A percentile compares a stretch with the other conserved stretches of the same genome.
phyloP scores from a whole-genome alignment of 2,113 vertebrate genomes.

The cat (Felis catus) region F.catus_Fca126_mat1.0 CM031411.1:6062501-6063000 shows the following conservation, averaged over 20 bases:
- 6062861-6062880: background rate
- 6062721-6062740: background rate
- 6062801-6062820: background rate
- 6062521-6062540: background rate
- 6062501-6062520: background rate
- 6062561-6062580: rapidly evolving
- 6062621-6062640: background rate
- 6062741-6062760: background rate
- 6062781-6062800: background rate
- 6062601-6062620: background rate
- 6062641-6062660: background rate
- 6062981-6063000: background rate
- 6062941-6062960: background rate
- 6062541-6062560: background rate
- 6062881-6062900: background rate
- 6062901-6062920: background rate
- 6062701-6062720: background rate
- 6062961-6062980: background rate
- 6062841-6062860: background rate
- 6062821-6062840: background rate
- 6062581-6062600: too few relatives aligned
- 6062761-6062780: background rate
- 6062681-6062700: background rate
- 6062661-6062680: background rate
- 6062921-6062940: background rate